A percentile compares a stretch with the other conserved stretches of the same genome.
phyloP scores from a whole-genome alignment of 2,888 invertebrate species.

The Seira ritae region DNA sequence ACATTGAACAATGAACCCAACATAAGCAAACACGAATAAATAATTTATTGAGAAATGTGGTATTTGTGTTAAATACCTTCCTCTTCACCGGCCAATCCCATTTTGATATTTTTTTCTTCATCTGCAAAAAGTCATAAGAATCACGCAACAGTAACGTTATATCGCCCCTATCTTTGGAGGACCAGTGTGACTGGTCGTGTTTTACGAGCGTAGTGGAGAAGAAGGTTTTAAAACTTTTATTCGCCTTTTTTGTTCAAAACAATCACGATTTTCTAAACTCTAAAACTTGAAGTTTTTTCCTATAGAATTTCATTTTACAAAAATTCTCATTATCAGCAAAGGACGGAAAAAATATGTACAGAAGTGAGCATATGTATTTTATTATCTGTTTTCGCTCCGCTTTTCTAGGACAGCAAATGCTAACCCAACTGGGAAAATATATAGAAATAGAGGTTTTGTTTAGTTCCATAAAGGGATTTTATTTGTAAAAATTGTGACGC shows the following conservation, averaged over 20 bases:
- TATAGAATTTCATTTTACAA: no score
- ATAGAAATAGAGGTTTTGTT: neutral
- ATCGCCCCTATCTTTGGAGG: neutral
- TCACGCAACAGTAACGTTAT: neutral
- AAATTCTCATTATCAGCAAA: no score
- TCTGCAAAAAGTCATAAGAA: neutral
- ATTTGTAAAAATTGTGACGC: neutral
- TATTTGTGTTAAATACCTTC: neutral
- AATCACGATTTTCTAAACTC: neutral
- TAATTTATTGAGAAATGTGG: neutral
- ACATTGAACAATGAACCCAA: no score
- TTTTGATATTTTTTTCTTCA: neutral
- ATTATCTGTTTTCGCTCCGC: no score
- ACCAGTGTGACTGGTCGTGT: neutral
- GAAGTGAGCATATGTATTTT: no score
- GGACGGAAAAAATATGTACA: no score
- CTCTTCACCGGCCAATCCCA: neutral
- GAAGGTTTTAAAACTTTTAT: neutral
- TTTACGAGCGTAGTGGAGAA: neutral
- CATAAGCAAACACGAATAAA: no score
- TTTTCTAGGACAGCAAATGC: neutral
- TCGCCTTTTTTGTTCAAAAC: neutral
- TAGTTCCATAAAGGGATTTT: neutral
- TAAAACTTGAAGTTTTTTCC: no score
- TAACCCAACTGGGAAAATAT: neutral